Conservation (phyloP, 2,888 invertebrate species). For the Lamproptera curius region DNA sequence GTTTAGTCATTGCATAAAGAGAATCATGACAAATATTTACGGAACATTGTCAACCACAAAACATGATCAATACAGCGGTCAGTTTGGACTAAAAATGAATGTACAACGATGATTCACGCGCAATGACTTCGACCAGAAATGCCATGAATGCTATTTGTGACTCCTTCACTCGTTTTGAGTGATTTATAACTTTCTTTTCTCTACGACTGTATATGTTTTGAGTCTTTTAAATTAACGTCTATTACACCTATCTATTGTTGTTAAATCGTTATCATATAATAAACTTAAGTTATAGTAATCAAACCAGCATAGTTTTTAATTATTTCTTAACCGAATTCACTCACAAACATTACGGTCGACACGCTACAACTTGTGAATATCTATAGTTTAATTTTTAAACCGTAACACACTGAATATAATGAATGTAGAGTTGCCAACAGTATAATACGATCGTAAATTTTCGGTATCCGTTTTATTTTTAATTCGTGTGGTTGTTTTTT, state of each 20-base stretch:
- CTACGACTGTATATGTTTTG: not conserved
- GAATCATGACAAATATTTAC: not conserved
- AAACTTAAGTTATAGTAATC: not conserved
- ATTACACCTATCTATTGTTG: not conserved
- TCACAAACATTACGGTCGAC: not conserved
- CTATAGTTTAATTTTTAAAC: not conserved
- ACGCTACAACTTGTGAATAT: not conserved
- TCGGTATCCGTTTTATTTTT: too few relatives aligned
- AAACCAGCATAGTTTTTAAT: not conserved
- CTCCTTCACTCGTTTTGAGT: not conserved
- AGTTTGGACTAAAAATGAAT: slow-evolving; percentile 13
- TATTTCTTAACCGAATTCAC: not conserved
- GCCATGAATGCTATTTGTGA: slow-evolving; percentile 8
- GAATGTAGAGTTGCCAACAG: too few relatives aligned
- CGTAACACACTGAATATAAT: too few relatives aligned
- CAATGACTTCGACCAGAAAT: slow-evolving; percentile 14
- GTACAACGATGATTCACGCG: slow-evolving; percentile 14
- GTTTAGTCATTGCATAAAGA: too few relatives aligned
- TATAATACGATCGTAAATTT: too few relatives aligned
- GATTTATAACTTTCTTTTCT: slow-evolving; percentile 10
- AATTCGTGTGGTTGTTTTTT: too few relatives aligned
- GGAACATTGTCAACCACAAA: slow-evolving; percentile 6
- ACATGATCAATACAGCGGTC: slow-evolving; percentile 9
- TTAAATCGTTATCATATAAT: not conserved
- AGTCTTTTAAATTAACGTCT: not conserved